These are phyloP conservation scores for Himalopsyche anomala DNA, from an alignment of 2,888 invertebrate species.

Conservation along the genomic window DNA sequence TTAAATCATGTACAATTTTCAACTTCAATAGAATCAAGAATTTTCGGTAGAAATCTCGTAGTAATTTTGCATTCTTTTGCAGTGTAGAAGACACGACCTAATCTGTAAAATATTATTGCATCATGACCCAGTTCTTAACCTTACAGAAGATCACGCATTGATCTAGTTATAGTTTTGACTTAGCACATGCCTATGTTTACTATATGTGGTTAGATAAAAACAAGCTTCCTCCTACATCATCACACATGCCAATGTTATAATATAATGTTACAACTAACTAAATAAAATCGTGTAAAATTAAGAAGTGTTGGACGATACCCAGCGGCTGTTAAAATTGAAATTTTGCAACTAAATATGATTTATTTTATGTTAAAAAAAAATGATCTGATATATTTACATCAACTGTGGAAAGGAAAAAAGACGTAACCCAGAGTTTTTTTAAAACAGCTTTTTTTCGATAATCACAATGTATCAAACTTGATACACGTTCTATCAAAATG, in stretches of 20 bases:
- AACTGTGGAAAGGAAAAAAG: too few species aligned
- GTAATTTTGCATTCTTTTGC: not conserved
- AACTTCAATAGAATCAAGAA: too few species aligned
- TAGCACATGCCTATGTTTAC: not conserved
- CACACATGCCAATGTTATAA: not conserved
- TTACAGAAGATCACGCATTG: conserved; percentile 46
- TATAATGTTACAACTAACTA: not conserved
- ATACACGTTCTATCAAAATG: too few species aligned
- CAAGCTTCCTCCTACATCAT: not conserved
- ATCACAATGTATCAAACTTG: too few species aligned
- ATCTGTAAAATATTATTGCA: conserved; percentile 51
- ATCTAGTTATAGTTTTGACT: conserved; percentile 20
- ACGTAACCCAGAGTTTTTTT: too few species aligned
- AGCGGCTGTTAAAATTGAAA: not conserved
- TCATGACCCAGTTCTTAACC: conserved; percentile 63
- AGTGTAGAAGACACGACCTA: not conserved
- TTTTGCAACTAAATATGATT: not conserved
- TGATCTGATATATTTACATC: too few species aligned
- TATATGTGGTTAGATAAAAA: not conserved
- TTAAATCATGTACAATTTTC: too few species aligned
- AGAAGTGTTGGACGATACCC: not conserved
- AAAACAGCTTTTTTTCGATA: too few species aligned
- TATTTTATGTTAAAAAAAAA: too few species aligned
- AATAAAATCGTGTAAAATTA: conserved; percentile 42
- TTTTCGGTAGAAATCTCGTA: too few species aligned